Conservation (phyloP, 2,113 vertebrate species). For the Tretioscincus oriximinensis region DNA sequence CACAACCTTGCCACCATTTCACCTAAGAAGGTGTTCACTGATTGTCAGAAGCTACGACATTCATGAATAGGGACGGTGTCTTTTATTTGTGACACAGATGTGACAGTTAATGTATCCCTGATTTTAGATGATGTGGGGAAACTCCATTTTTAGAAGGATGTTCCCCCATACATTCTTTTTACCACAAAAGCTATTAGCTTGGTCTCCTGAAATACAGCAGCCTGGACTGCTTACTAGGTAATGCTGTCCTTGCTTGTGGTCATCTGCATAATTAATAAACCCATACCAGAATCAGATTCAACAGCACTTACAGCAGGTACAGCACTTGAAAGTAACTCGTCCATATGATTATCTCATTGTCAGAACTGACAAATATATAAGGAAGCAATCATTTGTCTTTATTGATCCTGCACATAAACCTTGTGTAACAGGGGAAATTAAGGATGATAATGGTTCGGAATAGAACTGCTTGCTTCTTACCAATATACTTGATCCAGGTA, state of each 20-base stretch:
- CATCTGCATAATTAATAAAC: neutral
- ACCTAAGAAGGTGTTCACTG: too few relatives aligned
- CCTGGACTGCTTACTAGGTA: neutral
- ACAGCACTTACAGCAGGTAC: conserved; percentile 49
- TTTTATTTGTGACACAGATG: neutral
- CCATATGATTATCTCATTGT: conserved; percentile 52
- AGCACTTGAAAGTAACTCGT: conserved; percentile 32
- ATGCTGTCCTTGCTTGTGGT: neutral
- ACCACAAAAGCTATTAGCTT: neutral
- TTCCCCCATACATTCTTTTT: neutral
- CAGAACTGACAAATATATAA: conserved; percentile 47
- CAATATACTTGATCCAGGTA: conserved; percentile 10
- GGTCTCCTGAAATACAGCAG: neutral
- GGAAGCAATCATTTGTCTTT: conserved; percentile 41
- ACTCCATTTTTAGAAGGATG: neutral
- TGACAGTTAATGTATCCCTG: neutral
- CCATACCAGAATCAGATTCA: conserved; percentile 41
- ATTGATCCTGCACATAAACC: conserved; percentile 42
- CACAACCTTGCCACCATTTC: too few relatives aligned
- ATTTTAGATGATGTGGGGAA: neutral
- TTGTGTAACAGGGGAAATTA: conserved; percentile 9
- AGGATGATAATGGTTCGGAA: conserved; percentile 15
- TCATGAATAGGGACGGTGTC: too few relatives aligned
- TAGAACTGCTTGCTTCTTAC: conserved; percentile 25
- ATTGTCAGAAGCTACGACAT: too few relatives aligned